Conservation (phyloP, 2,888 invertebrate genomes). For the Mimas tiliae region DNA sequence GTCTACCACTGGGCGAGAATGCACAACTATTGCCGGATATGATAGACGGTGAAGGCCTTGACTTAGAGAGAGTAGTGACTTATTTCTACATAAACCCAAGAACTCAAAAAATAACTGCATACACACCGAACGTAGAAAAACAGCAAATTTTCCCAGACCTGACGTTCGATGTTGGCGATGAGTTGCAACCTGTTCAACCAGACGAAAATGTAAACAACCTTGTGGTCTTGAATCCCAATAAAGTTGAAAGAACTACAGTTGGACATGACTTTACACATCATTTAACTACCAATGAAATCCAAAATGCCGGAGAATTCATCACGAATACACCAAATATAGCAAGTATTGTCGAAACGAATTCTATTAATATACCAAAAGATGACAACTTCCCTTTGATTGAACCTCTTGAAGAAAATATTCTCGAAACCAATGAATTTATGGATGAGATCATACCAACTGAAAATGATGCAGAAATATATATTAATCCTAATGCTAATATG, state of each 20-base stretch:
- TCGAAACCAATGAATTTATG: background rate
- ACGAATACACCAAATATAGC: background rate
- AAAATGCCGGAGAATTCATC: background rate
- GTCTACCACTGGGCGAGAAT: conserved; percentile 5
- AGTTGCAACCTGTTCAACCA: conserved; percentile 32
- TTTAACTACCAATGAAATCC: background rate
- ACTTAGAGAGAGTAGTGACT: conserved; percentile 57
- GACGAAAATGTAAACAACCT: conserved; percentile 36
- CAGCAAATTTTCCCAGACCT: conserved; percentile 63
- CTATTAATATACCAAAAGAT: background rate
- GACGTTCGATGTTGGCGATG: conserved; percentile 47
- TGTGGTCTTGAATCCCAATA: conserved; percentile 33
- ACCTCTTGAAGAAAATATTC: background rate
- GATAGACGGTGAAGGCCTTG: conserved; percentile 31
- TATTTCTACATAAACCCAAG: conserved; percentile 53
- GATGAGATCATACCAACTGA: background rate
- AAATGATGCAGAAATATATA: background rate
- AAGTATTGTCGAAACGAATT: background rate
- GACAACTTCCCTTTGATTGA: background rate
- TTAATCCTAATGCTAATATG: background rate
- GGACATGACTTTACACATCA: background rate
- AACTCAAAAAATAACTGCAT: conserved; percentile 47
- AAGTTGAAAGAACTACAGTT: background rate
- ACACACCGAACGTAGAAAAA: conserved; percentile 54
- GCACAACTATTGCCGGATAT: background rate